These are phyloP conservation scores for Nymphicus hollandicus DNA, from an alignment of 2,113 vertebrate species.

Conservation along the genomic window DNA sequence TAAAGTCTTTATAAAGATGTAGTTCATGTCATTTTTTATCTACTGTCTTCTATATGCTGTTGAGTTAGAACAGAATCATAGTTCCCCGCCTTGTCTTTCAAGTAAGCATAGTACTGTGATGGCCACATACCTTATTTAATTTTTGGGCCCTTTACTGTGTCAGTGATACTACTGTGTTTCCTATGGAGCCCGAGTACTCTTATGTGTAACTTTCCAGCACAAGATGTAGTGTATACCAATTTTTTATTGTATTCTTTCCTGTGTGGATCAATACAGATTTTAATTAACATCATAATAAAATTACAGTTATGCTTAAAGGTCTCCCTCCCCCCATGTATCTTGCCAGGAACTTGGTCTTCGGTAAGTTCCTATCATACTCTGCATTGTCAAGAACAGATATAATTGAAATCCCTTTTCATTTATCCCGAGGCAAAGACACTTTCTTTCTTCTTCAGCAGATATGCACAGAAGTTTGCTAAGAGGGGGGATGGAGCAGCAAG, in stretches of 20 bases:
- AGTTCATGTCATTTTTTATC: neutral
- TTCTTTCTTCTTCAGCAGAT: neutral
- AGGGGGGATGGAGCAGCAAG: slow-evolving; percentile 24
- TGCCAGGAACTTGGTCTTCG: neutral
- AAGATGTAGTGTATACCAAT: neutral
- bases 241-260: slow-evolving; percentile 14
- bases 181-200: neutral
- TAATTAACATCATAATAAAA: slow-evolving; percentile 39
- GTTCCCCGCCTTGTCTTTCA: slow-evolving; percentile 34
- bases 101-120: neutral
- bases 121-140: neutral
- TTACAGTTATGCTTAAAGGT: neutral
- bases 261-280: slow-evolving; percentile 34
- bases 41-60: neutral
- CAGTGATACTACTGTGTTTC: neutral
- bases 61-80: slow-evolving; percentile 9
- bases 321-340: neutral
- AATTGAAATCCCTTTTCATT: slow-evolving; percentile 20
- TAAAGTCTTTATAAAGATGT: slow-evolving; percentile 16
- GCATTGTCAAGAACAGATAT: neutral
- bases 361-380: neutral
- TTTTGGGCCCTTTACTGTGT: slow-evolving; percentile 10
- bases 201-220: slow-evolving; percentile 17
- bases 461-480: slow-evolving; percentile 43
- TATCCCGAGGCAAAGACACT: slow-evolving; percentile 6